Conservation (phyloP, 2,113 vertebrate species). For the Fulmarus glacialis region DNA sequence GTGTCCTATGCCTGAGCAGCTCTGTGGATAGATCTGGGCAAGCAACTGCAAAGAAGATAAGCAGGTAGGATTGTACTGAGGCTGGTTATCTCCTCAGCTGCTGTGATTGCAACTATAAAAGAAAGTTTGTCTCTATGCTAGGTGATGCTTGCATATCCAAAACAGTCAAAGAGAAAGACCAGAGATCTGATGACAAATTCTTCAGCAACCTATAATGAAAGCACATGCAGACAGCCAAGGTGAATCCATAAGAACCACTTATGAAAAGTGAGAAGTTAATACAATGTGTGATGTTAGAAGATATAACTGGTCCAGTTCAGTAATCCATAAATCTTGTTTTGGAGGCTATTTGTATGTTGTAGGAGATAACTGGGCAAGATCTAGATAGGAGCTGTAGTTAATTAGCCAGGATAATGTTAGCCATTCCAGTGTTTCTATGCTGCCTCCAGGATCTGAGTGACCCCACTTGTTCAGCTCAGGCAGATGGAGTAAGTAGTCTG, state of each 20-base stretch:
- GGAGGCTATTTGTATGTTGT: accelerated
- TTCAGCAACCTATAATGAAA: background rate
- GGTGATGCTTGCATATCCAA: background rate
- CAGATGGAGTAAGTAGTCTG: no score
- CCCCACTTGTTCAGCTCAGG: background rate
- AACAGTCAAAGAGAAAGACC: background rate
- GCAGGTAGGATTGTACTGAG: accelerated
- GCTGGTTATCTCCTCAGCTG: no score
- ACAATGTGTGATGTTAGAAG: accelerated
- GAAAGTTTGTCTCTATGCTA: accelerated
- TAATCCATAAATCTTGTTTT: accelerated
- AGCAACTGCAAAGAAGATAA: accelerated
- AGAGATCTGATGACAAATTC: background rate
- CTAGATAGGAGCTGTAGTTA: background rate
- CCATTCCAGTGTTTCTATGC: background rate
- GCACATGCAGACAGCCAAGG: accelerated
- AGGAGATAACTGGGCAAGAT: accelerated
- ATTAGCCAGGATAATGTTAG: background rate
- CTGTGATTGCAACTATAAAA: accelerated
- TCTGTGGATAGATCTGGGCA: accelerated
- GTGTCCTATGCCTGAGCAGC: accelerated
- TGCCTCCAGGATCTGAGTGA: background rate
- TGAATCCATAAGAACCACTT: background rate
- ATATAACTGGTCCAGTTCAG: accelerated
- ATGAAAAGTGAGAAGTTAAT: background rate